A percentile compares a stretch with the other conserved stretches of the same genome.
Conservation (phyloP, 2,797 vertebrate genomes). For the Myotis planiceps region DNA sequence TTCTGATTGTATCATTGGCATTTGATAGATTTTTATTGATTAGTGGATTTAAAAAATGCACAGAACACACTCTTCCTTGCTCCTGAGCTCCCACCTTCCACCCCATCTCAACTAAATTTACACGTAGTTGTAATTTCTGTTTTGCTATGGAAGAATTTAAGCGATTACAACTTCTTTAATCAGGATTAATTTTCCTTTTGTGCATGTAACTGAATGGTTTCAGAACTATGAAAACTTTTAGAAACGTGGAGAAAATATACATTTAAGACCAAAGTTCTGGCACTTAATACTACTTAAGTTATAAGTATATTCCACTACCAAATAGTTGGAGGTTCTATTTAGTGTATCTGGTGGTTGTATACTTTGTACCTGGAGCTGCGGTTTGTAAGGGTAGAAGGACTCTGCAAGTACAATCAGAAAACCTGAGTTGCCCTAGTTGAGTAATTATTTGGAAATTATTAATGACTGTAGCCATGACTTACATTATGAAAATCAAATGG, state of each 20-base stretch:
- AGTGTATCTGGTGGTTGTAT: background rate
- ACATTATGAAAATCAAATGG: slow-evolving; percentile 46
- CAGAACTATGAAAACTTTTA: background rate
- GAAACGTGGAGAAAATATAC: background rate
- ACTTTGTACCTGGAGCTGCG: background rate
- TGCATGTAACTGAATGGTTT: background rate
- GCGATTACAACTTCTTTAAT: background rate
- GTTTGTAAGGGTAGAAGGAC: background rate
- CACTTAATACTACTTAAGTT: background rate
- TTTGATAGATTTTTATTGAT: background rate
- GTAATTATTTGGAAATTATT: background rate
- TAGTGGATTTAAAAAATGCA: background rate
- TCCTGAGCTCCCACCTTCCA: background rate
- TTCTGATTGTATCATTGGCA: background rate
- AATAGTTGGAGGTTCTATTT: background rate
- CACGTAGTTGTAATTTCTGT: background rate
- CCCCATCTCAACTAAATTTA: background rate
- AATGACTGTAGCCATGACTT: slow-evolving; percentile 16
- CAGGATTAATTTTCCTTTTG: background rate
- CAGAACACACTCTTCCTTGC: background rate
- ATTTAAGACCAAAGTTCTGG: background rate
- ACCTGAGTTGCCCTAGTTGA: background rate
- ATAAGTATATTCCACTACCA: background rate
- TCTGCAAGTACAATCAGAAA: slow-evolving; percentile 1
- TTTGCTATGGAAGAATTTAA: background rate